Conservation (phyloP, 2,797 vertebrate species). For the Octomys mimax region DNA sequence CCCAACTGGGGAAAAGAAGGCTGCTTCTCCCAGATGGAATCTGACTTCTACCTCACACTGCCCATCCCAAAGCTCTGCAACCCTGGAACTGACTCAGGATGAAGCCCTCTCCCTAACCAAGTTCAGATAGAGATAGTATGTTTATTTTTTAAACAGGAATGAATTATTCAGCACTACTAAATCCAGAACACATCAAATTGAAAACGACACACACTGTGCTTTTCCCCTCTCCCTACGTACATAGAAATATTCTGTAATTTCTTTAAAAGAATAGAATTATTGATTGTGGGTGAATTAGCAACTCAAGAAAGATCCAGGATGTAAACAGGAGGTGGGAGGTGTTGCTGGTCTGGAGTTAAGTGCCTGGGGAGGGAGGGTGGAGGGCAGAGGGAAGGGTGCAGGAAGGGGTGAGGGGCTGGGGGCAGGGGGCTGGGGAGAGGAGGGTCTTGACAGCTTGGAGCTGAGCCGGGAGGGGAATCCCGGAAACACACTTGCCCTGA, state of each 20-base stretch:
- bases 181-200: conserved; percentile 77
- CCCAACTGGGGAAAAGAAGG: background rate
- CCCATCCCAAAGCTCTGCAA: background rate
- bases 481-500: background rate
- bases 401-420: background rate
- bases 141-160: conserved; percentile 86
- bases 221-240: conserved; percentile 58
- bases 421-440: background rate
- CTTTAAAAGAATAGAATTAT: conserved; percentile 80
- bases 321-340: conserved; percentile 56
- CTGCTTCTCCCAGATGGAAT: no score
- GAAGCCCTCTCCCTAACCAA: conserved; percentile 19
- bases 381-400: background rate
- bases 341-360: conserved; percentile 10
- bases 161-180: conserved; percentile 86
- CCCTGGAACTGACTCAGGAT: background rate
- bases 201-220: conserved; percentile 68
- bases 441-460: fast-evolving
- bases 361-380: background rate
- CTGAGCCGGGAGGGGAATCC: background rate
- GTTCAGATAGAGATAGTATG: conserved; percentile 75
- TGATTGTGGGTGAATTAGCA: conserved; percentile 74
- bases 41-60: background rate
- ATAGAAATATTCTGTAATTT: conserved; percentile 80
- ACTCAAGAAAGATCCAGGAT: conserved; percentile 70